Conservation (phyloP, 2,797 vertebrate genomes). For the Halcyon leucocephala region DNA sequence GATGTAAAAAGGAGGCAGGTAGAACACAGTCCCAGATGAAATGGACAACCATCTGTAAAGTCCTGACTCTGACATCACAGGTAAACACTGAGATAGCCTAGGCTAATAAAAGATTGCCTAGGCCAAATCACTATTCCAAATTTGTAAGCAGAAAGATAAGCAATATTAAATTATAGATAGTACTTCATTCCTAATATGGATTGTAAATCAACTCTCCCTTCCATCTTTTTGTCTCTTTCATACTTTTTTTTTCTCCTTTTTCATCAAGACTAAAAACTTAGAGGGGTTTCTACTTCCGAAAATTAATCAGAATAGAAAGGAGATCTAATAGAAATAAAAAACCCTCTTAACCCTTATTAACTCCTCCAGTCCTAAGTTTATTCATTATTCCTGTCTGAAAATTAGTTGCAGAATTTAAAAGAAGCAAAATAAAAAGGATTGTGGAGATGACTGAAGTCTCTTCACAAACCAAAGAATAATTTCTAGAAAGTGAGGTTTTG, state of each 20-base stretch:
- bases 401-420: slow-evolving; percentile 37
- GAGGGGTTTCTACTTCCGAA: neutral
- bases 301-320: neutral
- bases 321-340: neutral
- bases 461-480: slow-evolving; percentile 29
- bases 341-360: neutral
- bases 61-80: neutral
- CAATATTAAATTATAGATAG: neutral
- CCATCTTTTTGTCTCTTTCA: neutral
- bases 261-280: neutral
- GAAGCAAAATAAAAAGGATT: neutral
- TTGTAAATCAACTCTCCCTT: neutral
- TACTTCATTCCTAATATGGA: neutral
- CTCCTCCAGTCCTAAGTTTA: neutral
- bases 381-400: slow-evolving; percentile 5
- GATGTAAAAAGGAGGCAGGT: neutral
- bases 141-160: neutral
- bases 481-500: slow-evolving; percentile 22
- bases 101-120: neutral
- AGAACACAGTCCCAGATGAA: neutral
- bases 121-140: neutral
- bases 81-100: neutral
- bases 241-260: neutral
- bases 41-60: neutral
- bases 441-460: neutral